A percentile compares a stretch with the other conserved stretches of the same genome.
Evolutionary conservation across 2,888 invertebrate species (phyloP).

Genomic region (Darwinula stevensoni): DNA sequence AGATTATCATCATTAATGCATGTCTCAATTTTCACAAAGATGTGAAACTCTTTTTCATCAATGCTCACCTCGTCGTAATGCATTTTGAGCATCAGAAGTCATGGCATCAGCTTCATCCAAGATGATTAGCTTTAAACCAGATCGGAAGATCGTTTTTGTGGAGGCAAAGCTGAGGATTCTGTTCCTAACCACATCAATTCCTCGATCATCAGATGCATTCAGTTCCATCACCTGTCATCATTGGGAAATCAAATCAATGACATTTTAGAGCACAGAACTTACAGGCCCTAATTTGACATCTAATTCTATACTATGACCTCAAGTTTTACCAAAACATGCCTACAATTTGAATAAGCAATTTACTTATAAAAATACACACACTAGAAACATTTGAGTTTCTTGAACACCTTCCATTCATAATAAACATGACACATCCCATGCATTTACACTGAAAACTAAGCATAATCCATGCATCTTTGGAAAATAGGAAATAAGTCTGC

Average conservation of each 20-base stretch:
- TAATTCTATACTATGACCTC: too few species aligned
- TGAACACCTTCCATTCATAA: too few species aligned
- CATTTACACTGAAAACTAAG: too few species aligned
- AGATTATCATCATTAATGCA: too few species aligned
- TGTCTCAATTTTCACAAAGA: slow-evolving; percentile 1
- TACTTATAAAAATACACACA: too few species aligned
- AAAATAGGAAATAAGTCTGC: too few species aligned
- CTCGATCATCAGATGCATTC: slow-evolving; percentile 95
- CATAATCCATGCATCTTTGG: too few species aligned
- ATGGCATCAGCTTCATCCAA: slow-evolving; percentile 97
- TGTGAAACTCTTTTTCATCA: too few species aligned
- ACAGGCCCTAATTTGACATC: background rate
- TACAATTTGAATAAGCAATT: background rate
- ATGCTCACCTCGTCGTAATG: slow-evolving; percentile 56
- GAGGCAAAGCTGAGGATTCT: slow-evolving; percentile 88
- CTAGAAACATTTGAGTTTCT: background rate
- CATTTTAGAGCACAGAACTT: background rate
- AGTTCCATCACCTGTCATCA: slow-evolving; percentile 43
- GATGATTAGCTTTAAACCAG: slow-evolving; percentile 78
- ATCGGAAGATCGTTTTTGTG: slow-evolving; percentile 74
- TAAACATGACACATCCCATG: too few species aligned
- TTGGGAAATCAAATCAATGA: background rate
- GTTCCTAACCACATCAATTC: slow-evolving; percentile 76
- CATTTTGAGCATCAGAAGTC: slow-evolving; percentile 99
- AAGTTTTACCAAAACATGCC: background rate